A percentile compares a stretch with the other conserved stretches of the same genome.
Conservation (phyloP, 2,113 vertebrate genomes). For the Scopus umbretta region DNA sequence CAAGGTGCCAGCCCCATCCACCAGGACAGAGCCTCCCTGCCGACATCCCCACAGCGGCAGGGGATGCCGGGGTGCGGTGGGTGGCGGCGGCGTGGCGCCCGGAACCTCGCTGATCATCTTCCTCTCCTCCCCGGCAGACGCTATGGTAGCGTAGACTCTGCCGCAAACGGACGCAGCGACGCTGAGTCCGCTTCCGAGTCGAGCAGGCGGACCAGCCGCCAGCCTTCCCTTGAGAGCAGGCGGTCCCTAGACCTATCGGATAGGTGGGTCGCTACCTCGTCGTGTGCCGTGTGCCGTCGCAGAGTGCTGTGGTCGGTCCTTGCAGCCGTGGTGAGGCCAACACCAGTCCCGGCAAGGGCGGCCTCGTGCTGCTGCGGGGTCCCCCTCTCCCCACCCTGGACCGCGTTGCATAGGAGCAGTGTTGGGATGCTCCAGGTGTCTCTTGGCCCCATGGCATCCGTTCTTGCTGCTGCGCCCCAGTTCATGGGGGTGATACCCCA, state of each 20-base stretch:
- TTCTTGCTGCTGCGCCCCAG: background rate
- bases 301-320: slow-evolving; percentile 48
- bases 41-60: background rate
- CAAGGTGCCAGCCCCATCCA: background rate
- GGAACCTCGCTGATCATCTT: slow-evolving; percentile 74
- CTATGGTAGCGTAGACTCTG: slow-evolving; percentile 93
- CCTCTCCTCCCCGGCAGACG: slow-evolving; percentile 77
- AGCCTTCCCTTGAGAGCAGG: slow-evolving; percentile 92
- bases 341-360: slow-evolving; percentile 43
- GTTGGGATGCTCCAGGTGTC: background rate
- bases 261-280: slow-evolving; percentile 85
- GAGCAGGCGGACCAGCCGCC: slow-evolving; percentile 85
- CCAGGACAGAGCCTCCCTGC: background rate
- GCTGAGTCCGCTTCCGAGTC: slow-evolving; percentile 89
- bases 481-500: background rate
- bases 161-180: slow-evolving; percentile 88
- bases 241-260: slow-evolving; percentile 83
- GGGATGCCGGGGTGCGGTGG: background rate
- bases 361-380: background rate
- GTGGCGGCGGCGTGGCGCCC: background rate
- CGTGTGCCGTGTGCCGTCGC: slow-evolving; percentile 38
- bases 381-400: background rate
- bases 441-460: background rate
- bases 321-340: slow-evolving; percentile 62
- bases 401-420: background rate